Evolutionary conservation across 2,113 vertebrate species (phyloP), one percentile per base, ranked within the genome.

Genomic region (Nyctereutes procyonoides): DNA sequence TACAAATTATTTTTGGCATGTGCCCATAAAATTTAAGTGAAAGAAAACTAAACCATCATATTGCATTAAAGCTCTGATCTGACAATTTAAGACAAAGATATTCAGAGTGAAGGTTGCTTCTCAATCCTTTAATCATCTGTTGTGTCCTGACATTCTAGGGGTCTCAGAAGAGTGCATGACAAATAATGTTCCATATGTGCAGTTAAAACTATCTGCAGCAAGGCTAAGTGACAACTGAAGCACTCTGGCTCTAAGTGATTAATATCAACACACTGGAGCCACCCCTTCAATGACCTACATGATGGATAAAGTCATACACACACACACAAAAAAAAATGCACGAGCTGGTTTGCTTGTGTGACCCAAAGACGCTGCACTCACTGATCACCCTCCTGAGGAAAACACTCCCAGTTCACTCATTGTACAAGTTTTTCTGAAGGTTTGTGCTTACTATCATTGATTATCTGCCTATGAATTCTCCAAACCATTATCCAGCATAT

Each of bases 81-180:
- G 95, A 97, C 90, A 93, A 86, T 96, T 95, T 94, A 95, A 98
- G 97, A 98, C 96, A 95, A 97, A 97, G 96, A 96, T 97, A 93
- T 97, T 96, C 97, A 87, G 73, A 96, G 93, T 90, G 95, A 98
- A 98, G 97, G 91, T 97, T 98, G 96, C 91, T 92, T 97, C 93
- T 84, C 97, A 97, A 97, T 98, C 97, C 95, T 98, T 98, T 98
- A 98, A 98, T 98, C 97, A 97, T 98, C 96, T 93, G 91, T 77
- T 97, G 96, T 96, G 93, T 98, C 96, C 97, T 98, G 98, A 98
- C 98, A 98, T 98, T 98, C 98, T 97, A 96, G 82, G 94, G 95
- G 97, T 98, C 98, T 98, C 98, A 96, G 97, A 98, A 98, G 98
- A 98, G 96, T 92, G 95, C 94, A 96, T 96, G 97, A 98, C 98